These are phyloP conservation scores for Platycheirus rosarum DNA, from an alignment of 2,888 invertebrate species.

Conservation along the genomic window DNA sequence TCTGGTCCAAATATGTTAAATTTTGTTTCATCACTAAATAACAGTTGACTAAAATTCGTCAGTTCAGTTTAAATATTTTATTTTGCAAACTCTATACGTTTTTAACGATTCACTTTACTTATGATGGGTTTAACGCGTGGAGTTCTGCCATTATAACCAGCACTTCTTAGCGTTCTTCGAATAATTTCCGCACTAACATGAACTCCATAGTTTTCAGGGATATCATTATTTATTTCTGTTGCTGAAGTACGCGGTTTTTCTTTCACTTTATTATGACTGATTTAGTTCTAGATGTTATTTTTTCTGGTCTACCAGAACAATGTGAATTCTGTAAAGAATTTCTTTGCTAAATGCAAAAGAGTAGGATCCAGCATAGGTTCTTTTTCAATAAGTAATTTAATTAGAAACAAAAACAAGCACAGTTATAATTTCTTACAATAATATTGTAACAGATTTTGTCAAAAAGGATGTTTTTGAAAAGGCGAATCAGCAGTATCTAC, in stretches of 20 bases:
- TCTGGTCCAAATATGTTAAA: conserved; percentile 24
- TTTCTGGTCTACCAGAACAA: conserved; percentile 4
- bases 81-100: conserved; percentile 7
- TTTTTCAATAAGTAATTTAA: too few relatives aligned
- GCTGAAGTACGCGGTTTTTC: conserved; percentile 15
- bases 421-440: too few relatives aligned
- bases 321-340: background rate
- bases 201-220: conserved; percentile 2
- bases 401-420: too few relatives aligned
- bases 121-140: conserved; percentile 5
- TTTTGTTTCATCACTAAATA: conserved; percentile 1
- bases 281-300: conserved; percentile 5
- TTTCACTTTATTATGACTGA: background rate
- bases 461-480: too few relatives aligned
- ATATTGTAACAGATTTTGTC: too few relatives aligned
- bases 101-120: conserved; percentile 1
- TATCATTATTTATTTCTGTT: conserved; percentile 1
- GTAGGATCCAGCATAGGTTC: too few relatives aligned
- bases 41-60: conserved; percentile 1
- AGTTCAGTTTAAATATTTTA: background rate
- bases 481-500: too few relatives aligned
- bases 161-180: conserved; percentile 8
- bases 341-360: conserved; percentile 16
- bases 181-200: conserved; percentile 11
- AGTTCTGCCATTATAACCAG: conserved; percentile 21